These are phyloP conservation scores for Drosophila sp. DNA, from an alignment of 1,140 invertebrate genomes.

Conservation along the genomic window DNA sequence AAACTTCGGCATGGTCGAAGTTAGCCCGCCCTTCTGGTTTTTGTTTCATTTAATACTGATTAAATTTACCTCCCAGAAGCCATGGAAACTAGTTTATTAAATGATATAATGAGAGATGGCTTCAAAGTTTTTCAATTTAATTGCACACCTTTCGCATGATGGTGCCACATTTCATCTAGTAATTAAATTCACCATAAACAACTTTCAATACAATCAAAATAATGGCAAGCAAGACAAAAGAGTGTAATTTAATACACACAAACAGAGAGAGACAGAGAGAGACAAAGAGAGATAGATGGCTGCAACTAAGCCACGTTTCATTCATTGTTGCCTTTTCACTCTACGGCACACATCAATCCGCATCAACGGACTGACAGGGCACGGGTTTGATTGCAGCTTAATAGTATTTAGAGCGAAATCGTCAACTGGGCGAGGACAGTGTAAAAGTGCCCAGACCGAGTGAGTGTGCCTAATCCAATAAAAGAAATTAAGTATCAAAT, in stretches of 20 bases:
- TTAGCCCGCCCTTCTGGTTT: no score
- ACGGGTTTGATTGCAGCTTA: conserved; percentile 60
- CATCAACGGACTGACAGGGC: conserved; percentile 43
- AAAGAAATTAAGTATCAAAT: conserved; percentile 77
- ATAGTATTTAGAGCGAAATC: conserved; percentile 25
- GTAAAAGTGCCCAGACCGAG: conserved; percentile 18
- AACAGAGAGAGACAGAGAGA: not conserved
- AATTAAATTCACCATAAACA: conserved; percentile 17
- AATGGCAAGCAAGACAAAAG: not conserved
- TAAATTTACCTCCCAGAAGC: conserved; percentile 20
- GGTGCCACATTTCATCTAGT: not conserved
- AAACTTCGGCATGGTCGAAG: no score
- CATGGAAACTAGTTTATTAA: conserved; percentile 13
- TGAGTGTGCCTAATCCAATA: conserved; percentile 71
- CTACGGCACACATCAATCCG: conserved; percentile 52
- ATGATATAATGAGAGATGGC: not conserved
- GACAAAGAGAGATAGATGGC: not conserved
- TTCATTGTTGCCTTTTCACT: conserved; percentile 18
- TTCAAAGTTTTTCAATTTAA: conserved; percentile 14
- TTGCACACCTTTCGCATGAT: not conserved
- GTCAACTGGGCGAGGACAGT: conserved; percentile 37
- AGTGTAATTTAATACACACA: conserved; percentile 23
- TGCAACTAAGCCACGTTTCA: conserved; percentile 15
- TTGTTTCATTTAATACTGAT: conserved; percentile 17
- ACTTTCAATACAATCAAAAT: conserved; percentile 34